Evolutionary conservation across 2,113 vertebrate genomes (phyloP).

Genomic region (Lophochroa leadbeateri): DNA sequence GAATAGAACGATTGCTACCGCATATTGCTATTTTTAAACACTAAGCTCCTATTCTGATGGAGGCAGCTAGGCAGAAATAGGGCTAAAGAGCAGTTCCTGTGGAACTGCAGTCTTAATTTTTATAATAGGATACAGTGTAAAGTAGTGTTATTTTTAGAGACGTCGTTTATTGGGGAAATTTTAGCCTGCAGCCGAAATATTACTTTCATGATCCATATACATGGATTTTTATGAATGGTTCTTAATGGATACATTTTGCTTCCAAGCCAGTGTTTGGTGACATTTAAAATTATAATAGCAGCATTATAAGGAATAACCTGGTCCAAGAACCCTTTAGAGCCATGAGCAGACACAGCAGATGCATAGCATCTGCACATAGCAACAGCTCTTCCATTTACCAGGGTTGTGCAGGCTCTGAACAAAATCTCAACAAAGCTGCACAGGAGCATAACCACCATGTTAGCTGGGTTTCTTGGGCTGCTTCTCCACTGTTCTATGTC

Average conservation of each 20-base stretch:
- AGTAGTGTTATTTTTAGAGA: neutral
- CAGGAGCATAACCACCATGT: fast-evolving
- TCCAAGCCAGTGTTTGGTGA: neutral
- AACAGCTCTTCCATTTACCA: neutral
- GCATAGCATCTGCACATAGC: neutral
- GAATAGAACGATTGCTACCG: neutral
- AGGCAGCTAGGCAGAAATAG: neutral
- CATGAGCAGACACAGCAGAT: neutral
- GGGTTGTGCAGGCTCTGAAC: neutral
- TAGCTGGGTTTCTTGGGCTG: neutral
- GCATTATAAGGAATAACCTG: neutral
- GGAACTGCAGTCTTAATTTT: neutral
- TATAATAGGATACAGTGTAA: neutral
- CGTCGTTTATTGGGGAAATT: neutral
- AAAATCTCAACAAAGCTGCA: neutral
- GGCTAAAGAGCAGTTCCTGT: neutral
- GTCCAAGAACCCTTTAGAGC: neutral
- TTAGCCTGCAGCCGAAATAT: constrained; percentile 4
- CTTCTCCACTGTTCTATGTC: neutral
- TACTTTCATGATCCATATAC: neutral
- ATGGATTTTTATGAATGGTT: neutral
- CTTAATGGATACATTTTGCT: neutral
- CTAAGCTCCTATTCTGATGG: neutral
- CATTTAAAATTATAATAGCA: neutral
- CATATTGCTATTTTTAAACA: neutral